Base-by-base conservation (phyloP, 2,797 vertebrate species). In the Florisuga fusca region DNA sequence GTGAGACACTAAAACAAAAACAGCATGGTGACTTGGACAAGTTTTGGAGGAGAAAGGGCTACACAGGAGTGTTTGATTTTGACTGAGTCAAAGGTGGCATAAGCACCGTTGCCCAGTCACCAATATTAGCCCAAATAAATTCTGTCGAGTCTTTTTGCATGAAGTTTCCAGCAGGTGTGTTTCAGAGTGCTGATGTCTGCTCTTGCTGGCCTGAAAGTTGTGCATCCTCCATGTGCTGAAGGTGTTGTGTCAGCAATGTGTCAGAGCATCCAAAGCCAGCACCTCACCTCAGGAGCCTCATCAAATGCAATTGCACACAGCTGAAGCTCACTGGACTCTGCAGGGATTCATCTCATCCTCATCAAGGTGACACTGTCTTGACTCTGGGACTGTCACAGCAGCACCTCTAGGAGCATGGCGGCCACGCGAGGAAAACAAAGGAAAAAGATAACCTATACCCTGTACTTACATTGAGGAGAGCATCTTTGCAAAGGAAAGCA, bases 231-330 rank as follows among this genome's bases (percentile, higher is more conserved):
- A 20, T 66, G 34, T n/a, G 54, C 33, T 90, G 89, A 87, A 76
- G 77, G 71, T 91, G 75, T 45, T 92, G 50, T 83, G 84, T 95
- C 91, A 94, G 80, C 61, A 69, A 26, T 0, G 0, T 81, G 68
- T 86, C 87, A 92, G 84, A 93, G 36, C 29, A 83, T 75, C 73
- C 15, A 0, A 92, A 91, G 79, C 75, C 80, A 90, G 69, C 88
- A 87, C 26, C 33, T 92, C 80, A 51, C 90, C 84, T 89, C 77
- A 57, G 93, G 92, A 95, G 46, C 66, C 84, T 64, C 75, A 79
- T 92, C 94, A 96, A 80, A 82, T 64, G 54, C 89, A 94, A 96
- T 64, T 93, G 89, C 46, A 57, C 48, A 76, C 73, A 92, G 73
- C 22, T 76, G 81, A 84, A 82, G 12, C 86, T 94, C 93, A 84